phyloP scores from a whole-genome alignment of 1,140 invertebrate genomes.

The Battus philenor region DNA sequence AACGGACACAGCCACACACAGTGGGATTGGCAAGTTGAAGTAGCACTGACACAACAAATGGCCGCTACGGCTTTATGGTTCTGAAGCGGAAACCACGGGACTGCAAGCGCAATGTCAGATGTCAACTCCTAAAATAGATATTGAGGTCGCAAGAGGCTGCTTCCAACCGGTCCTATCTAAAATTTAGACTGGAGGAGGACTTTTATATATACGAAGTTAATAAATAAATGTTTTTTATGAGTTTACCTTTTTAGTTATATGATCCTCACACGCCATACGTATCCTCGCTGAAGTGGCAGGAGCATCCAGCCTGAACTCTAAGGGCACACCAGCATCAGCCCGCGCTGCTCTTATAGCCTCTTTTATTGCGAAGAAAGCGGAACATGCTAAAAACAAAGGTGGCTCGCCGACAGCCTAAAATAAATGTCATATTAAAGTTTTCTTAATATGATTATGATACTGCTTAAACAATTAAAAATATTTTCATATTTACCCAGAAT shows the following conservation, averaged over 20 bases:
- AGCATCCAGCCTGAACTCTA: constrained; percentile 85
- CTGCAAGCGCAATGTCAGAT: too few species aligned
- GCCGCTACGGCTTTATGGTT: too few species aligned
- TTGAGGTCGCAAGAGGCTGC: too few species aligned
- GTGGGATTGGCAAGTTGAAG: too few species aligned
- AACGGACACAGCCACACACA: too few species aligned
- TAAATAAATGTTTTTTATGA: too few species aligned
- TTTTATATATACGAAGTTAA: too few species aligned
- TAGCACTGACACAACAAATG: too few species aligned
- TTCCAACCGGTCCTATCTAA: too few species aligned
- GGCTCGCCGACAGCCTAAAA: constrained; percentile 95
- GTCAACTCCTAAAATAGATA: too few species aligned
- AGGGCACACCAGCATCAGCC: constrained; percentile 78
- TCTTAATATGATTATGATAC: not conserved
- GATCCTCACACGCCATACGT: constrained; percentile 91
- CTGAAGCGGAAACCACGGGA: too few species aligned
- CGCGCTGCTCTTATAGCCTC: constrained; percentile 91
- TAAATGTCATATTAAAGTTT: constrained; percentile 10
- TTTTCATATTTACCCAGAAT: not conserved
- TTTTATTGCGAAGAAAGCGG: constrained; percentile 93
- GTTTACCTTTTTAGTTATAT: constrained; percentile 88
- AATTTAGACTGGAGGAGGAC: too few species aligned
- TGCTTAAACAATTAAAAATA: not conserved
- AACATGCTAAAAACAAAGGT: constrained; percentile 91
- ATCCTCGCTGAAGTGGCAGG: constrained; percentile 94